These are phyloP conservation scores for Chloromyia formosa DNA, from an alignment of 2,888 invertebrate genomes.

Conservation along the genomic window DNA sequence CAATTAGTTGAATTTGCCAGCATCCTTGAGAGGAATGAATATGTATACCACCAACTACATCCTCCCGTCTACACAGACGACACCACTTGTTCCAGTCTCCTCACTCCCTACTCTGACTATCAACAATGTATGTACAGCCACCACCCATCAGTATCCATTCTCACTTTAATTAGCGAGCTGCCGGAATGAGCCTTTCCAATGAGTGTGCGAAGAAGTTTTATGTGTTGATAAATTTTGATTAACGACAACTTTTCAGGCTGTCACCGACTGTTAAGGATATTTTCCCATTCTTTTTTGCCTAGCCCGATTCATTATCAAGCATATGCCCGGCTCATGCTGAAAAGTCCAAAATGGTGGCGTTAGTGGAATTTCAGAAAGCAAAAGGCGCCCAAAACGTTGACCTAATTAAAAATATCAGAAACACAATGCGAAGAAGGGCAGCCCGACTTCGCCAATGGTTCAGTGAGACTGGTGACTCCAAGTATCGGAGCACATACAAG, in stretches of 20 bases:
- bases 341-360: not conserved
- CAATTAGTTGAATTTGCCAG: no score
- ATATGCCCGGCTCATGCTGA: not conserved
- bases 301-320: constrained; percentile 6
- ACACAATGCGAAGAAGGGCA: constrained; percentile 7
- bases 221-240: constrained; percentile 51
- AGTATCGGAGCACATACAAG: constrained; percentile 17
- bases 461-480: not conserved
- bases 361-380: constrained; percentile 3
- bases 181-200: constrained; percentile 15
- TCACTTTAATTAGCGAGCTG: constrained; percentile 17
- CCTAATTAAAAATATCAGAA: constrained; percentile 42
- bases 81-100: not conserved
- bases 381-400: constrained; percentile 16
- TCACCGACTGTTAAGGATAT: constrained; percentile 47
- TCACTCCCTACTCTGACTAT: not conserved
- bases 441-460: not conserved
- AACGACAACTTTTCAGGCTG: constrained; percentile 51
- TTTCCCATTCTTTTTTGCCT: constrained; percentile 37
- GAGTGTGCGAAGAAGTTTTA: constrained; percentile 49
- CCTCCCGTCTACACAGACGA: not conserved
- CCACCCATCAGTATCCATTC: not conserved
- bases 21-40: no score
- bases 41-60: no score
- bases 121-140: not conserved